These are phyloP conservation scores for Heliconius erato DNA, from an alignment of 2,888 invertebrate genomes.

Conservation along the genomic window DNA sequence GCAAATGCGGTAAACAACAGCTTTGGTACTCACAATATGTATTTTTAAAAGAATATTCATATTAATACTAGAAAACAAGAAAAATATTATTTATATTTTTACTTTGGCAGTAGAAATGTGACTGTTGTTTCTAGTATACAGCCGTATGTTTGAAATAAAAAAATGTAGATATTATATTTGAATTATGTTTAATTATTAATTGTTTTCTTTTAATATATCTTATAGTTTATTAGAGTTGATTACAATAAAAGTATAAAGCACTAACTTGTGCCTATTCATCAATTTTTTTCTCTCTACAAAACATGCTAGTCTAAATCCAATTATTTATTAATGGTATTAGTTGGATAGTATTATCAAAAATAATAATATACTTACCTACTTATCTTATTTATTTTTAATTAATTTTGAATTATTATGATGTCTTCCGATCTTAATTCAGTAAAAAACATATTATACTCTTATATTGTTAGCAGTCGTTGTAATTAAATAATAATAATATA, in stretches of 20 bases:
- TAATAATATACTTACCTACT: background rate
- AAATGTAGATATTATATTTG: background rate
- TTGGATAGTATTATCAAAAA: background rate
- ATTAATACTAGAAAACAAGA: conserved; percentile 6
- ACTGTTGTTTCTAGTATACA: too few species aligned
- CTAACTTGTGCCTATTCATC: background rate
- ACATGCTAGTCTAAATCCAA: background rate
- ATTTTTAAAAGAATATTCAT: conserved; percentile 12
- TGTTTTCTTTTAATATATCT: background rate
- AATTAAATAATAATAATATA: background rate
- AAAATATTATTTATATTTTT: conserved; percentile 4
- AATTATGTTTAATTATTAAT: background rate
- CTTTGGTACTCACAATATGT: conserved; percentile 8
- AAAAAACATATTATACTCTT: background rate
- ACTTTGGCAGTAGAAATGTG: background rate
- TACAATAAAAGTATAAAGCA: background rate
- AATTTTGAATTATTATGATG: background rate
- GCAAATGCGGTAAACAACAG: conserved; percentile 19
- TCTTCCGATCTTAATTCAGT: too few species aligned
- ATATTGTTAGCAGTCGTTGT: background rate
- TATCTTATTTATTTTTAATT: background rate
- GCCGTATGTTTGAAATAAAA: background rate
- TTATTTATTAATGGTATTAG: background rate
- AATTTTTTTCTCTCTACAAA: background rate
- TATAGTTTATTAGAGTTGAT: background rate